These are phyloP conservation scores for Bembecia ichneumoniformis DNA, from an alignment of 2,888 invertebrate genomes.

Conservation along the genomic window DNA sequence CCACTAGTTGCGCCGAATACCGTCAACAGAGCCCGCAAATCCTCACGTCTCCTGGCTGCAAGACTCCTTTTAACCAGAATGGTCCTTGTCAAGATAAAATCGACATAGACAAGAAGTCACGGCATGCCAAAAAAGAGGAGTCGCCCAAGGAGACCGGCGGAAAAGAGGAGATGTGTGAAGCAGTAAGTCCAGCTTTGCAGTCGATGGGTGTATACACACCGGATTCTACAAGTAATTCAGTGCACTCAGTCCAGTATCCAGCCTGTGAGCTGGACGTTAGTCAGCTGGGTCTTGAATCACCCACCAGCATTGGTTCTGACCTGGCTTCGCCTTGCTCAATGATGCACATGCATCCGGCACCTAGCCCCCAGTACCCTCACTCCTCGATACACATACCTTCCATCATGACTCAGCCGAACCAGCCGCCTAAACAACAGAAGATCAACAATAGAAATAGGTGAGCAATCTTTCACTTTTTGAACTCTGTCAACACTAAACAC, in stretches of 20 bases:
- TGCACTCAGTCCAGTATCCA: conserved; percentile 83
- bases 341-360: conserved; percentile 66
- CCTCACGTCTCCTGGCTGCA: conserved; percentile 49
- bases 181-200: conserved; percentile 75
- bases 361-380: conserved; percentile 74
- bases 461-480: conserved; percentile 10
- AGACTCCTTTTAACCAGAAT: conserved; percentile 45
- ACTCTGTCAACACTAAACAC: not conserved
- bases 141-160: conserved; percentile 39
- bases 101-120: conserved; percentile 59
- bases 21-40: conserved; percentile 54
- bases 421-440: conserved; percentile 64
- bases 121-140: conserved; percentile 56
- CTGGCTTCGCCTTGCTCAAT: conserved; percentile 87
- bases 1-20: conserved; percentile 50
- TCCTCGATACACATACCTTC: conserved; percentile 63
- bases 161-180: conserved; percentile 60
- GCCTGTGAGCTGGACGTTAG: conserved; percentile 88
- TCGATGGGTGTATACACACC: conserved; percentile 90
- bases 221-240: conserved; percentile 86
- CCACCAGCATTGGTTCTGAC: conserved; percentile 89
- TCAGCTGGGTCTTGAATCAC: conserved; percentile 88
- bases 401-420: conserved; percentile 66
- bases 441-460: conserved; percentile 62
- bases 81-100: conserved; percentile 55